phyloP scores from a whole-genome alignment of 2,113 vertebrate species.

The Cathartes aura region DNA sequence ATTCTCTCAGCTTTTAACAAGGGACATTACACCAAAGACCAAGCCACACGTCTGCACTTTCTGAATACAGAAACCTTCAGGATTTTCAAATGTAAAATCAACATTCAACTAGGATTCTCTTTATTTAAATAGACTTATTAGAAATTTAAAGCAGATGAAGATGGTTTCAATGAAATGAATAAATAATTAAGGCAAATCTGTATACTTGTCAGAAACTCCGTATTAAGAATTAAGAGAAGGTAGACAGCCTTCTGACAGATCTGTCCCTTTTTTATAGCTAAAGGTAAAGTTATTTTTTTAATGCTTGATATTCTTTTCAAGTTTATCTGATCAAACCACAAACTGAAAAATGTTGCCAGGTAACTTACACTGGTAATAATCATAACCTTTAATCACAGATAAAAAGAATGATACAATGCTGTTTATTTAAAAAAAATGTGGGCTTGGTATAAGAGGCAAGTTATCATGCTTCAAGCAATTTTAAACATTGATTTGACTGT shows the following conservation, averaged over 20 bases:
- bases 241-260: constrained; percentile 76
- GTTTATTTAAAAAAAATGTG: constrained; percentile 18
- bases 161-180: constrained; percentile 81
- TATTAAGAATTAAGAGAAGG: constrained; percentile 75
- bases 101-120: constrained; percentile 74
- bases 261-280: constrained; percentile 69
- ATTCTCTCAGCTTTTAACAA: background rate
- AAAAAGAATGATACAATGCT: constrained; percentile 65
- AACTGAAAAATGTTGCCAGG: constrained; percentile 69
- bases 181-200: constrained; percentile 85
- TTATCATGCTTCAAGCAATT: constrained; percentile 67
- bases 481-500: constrained; percentile 71
- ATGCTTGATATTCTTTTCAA: constrained; percentile 77
- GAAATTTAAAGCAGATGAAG: constrained; percentile 83
- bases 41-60: background rate
- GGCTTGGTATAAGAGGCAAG: constrained; percentile 13
- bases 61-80: constrained; percentile 41
- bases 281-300: constrained; percentile 68
- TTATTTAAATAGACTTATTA: constrained; percentile 84
- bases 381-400: constrained; percentile 77
- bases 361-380: constrained; percentile 77
- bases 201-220: constrained; percentile 77
- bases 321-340: constrained; percentile 78
- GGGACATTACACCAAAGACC: background rate
- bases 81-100: constrained; percentile 75